phyloP scores from a whole-genome alignment of 2,888 invertebrate species.

The Schizaphis graminum region DNA sequence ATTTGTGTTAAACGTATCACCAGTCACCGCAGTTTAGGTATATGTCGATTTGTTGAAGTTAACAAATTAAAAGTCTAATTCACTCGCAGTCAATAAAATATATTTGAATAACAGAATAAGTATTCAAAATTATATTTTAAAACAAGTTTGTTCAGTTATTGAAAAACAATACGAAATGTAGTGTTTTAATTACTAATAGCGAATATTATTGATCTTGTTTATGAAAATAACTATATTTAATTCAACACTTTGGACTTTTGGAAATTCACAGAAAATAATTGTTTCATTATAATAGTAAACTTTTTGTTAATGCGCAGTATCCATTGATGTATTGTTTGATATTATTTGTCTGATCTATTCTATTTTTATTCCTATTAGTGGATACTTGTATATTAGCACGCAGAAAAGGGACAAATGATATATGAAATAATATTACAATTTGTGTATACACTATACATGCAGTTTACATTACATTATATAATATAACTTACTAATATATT shows the following conservation, averaged over 20 bases:
- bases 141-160: neutral
- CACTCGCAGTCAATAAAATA: neutral
- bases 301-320: neutral
- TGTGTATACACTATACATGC: no score
- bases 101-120: neutral
- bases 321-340: neutral
- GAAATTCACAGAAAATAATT: neutral
- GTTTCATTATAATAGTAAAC: neutral
- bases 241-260: neutral
- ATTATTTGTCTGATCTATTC: neutral
- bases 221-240: neutral
- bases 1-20: neutral
- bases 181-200: neutral
- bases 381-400: neutral
- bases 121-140: neutral
- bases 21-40: neutral
- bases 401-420: neutral
- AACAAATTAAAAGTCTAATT: neutral
- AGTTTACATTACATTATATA: neutral
- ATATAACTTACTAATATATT: neutral
- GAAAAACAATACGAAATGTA: neutral
- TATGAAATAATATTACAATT: neutral
- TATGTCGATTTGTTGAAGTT: neutral
- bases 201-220: neutral
- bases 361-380: neutral